Evolutionary conservation across 2,888 invertebrate genomes (phyloP), one percentile per base, ranked within the genome.

Genomic region (Oxyscelio sp.): DNA sequence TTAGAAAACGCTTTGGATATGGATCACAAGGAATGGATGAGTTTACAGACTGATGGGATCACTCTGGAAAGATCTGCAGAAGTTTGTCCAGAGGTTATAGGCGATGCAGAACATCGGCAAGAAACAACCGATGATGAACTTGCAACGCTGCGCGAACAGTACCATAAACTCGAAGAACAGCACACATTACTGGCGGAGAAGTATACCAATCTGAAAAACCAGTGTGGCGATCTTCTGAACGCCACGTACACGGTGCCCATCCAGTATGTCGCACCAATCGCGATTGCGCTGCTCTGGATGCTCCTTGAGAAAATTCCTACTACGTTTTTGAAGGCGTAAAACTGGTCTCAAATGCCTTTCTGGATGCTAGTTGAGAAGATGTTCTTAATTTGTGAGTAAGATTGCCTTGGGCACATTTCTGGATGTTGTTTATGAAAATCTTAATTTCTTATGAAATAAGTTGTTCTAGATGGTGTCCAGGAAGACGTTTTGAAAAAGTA

Each of bases 101-200:
- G 24, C 13, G 48, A 58, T 11, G n/a, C 40, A 15, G 59, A 68
- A 17, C 31, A 22, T 9, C 48, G 19, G 8, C 38, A 43, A 34
- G 61, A 52, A 24, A 48, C 34, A 1, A 38, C 27, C 0, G 75
- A 71, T 27, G 82, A 70, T 8, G 77, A 77, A 11, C 40, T 83
- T 43, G 38, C 38, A 21, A 66, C 58, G 27, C 34, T 83, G 65
- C 97, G 97, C 92, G 96, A 97, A 93, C 95, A 96, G 88, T 97
- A 96, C 95, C 96, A 96, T 79, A 95, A 95, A 88, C 96, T 95
- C 78, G 95, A 95, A 89, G 95, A 95, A 24, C 97, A 97, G 90
- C 96, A 96, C 89, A 95, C 95, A 74, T 95, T 95, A 70, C 94
- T 97, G 48, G 95, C 95, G 50, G 95, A 95, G 84, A 96, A 96